Conservation (phyloP, 1,140 invertebrate genomes). For the Rhopalosiphum maidis region DNA sequence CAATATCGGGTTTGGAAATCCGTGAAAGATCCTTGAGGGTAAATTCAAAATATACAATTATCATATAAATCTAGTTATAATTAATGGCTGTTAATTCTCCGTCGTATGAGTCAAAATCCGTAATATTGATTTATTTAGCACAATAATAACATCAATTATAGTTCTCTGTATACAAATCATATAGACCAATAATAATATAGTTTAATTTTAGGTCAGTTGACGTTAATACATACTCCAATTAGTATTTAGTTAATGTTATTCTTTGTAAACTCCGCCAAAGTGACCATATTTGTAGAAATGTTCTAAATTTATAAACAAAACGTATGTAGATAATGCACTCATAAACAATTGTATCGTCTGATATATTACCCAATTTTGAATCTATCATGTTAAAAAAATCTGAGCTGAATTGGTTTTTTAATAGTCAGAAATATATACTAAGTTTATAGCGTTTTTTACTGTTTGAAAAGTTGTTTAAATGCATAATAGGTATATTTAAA, state of each 20-base stretch:
- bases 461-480: neutral
- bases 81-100: neutral
- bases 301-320: neutral
- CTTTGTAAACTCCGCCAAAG: neutral
- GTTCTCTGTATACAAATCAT: neutral
- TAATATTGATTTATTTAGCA: neutral
- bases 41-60: neutral
- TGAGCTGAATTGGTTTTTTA: neutral
- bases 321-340: neutral
- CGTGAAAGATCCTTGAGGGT: neutral
- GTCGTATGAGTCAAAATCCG: neutral
- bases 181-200: neutral
- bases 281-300: neutral
- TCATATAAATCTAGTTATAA: neutral
- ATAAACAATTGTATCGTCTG: too few species aligned
- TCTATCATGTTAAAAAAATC: neutral
- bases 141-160: neutral
- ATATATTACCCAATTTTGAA: too few species aligned
- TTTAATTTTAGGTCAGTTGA: neutral
- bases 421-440: too few species aligned
- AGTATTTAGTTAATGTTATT: neutral
- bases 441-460: too few species aligned
- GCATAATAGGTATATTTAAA: neutral
- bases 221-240: neutral
- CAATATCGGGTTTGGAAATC: neutral